These are phyloP conservation scores for Corynorhinus townsendii DNA, from an alignment of 2,113 vertebrate genomes.

Conservation along the genomic window DNA sequence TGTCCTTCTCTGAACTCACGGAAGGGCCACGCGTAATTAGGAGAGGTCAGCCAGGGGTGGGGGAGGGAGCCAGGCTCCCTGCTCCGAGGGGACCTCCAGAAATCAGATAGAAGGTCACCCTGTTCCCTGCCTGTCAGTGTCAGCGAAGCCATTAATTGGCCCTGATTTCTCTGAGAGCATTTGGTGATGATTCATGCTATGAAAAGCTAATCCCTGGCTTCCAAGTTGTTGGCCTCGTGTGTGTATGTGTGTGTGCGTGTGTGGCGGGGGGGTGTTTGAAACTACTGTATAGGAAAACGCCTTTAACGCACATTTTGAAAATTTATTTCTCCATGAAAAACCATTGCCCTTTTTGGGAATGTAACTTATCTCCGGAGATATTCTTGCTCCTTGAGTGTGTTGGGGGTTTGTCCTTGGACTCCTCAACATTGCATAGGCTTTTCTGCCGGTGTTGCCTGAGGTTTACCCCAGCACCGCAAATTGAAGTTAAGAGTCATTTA, in stretches of 20 bases:
- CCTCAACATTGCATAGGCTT: not conserved
- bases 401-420: not conserved
- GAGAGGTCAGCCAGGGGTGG: constrained; percentile 38
- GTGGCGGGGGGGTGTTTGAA: not conserved
- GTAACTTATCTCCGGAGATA: not conserved
- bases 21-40: constrained; percentile 61
- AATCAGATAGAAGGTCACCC: not conserved
- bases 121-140: not conserved
- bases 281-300: constrained; percentile 38
- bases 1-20: constrained; percentile 59
- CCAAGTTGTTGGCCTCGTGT: not conserved
- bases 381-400: not conserved
- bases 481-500: not conserved
- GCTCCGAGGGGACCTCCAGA: not conserved
- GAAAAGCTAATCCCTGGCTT: constrained; percentile 28
- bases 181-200: constrained; percentile 35
- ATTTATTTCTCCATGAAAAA: constrained; percentile 51
- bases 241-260: not conserved
- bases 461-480: not conserved
- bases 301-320: constrained; percentile 50
- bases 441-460: not conserved
- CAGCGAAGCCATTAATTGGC: constrained; percentile 27
- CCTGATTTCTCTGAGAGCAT: not conserved
- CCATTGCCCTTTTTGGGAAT: not conserved
- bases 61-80: not conserved